A percentile compares a stretch with the other conserved stretches of the same genome.
Conservation (phyloP, 2,797 vertebrate genomes). For the Dendrocincla tyrannina region DNA sequence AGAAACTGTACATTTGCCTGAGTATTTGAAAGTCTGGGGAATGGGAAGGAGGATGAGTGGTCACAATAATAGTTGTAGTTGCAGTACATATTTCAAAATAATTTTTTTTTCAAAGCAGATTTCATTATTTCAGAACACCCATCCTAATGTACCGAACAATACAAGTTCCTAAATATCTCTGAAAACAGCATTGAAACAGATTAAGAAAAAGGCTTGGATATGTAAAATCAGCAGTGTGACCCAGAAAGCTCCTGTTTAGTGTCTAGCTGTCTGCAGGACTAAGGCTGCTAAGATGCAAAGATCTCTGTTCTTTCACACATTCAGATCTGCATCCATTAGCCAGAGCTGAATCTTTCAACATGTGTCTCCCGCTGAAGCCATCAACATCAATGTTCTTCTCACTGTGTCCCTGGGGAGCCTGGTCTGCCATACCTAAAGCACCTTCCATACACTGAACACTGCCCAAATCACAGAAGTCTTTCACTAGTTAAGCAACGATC, state of each 20-base stretch:
- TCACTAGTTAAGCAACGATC: neutral
- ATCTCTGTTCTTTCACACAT: neutral
- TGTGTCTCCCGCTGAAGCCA: neutral
- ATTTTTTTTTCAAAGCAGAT: neutral
- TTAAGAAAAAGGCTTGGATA: neutral
- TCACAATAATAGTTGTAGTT: neutral
- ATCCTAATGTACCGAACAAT: neutral
- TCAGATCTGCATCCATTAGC: neutral
- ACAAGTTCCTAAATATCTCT: neutral
- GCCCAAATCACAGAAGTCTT: neutral
- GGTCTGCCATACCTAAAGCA: neutral
- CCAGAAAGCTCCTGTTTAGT: neutral
- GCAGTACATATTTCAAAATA: neutral
- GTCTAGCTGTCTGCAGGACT: neutral
- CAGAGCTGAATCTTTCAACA: neutral
- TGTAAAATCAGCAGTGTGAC: neutral
- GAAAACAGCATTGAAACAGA: neutral
- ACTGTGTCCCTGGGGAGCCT: accelerated
- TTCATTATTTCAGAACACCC: neutral
- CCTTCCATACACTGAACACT: neutral
- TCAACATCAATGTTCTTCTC: neutral
- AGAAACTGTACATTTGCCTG: neutral
- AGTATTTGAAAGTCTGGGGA: neutral
- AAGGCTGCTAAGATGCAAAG: neutral
- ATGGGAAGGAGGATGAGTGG: neutral